Conservation (phyloP, 2,113 vertebrate genomes). For the Athene cunicularia region DNA sequence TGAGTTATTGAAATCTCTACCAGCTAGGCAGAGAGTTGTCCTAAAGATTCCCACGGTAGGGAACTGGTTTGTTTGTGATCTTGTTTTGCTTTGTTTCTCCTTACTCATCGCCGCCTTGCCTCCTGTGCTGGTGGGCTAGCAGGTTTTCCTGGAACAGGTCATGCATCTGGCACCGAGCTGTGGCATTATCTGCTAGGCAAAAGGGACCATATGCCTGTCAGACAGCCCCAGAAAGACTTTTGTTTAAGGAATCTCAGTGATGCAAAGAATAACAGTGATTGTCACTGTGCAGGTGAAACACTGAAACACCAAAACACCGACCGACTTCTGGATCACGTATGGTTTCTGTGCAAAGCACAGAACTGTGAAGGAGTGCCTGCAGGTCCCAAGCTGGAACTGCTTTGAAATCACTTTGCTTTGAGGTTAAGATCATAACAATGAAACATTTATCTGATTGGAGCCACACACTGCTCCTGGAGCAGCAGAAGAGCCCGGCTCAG, state of each 20-base stretch:
- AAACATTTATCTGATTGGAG: not conserved
- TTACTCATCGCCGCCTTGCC: not conserved
- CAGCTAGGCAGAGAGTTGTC: not conserved
- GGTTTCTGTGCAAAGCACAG: not conserved
- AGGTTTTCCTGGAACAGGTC: constrained; percentile 15
- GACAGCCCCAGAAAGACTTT: not conserved
- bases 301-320: not conserved
- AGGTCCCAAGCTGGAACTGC: not conserved
- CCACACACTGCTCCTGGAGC: not conserved
- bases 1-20: not conserved
- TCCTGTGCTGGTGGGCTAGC: not conserved
- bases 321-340: accelerated
- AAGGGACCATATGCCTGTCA: not conserved
- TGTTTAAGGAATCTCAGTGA: not conserved
- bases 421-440: not conserved
- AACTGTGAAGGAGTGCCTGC: not conserved
- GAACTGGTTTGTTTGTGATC: not conserved
- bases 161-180: not conserved
- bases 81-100: not conserved
- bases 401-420: not conserved
- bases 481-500: not conserved
- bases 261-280: not conserved
- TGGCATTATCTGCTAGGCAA: not conserved
- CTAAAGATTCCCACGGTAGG: not conserved
- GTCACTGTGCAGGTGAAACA: not conserved